Evolutionary conservation across 2,888 invertebrate species (phyloP).

Genomic region (Himalopsyche kuldschensis): DNA sequence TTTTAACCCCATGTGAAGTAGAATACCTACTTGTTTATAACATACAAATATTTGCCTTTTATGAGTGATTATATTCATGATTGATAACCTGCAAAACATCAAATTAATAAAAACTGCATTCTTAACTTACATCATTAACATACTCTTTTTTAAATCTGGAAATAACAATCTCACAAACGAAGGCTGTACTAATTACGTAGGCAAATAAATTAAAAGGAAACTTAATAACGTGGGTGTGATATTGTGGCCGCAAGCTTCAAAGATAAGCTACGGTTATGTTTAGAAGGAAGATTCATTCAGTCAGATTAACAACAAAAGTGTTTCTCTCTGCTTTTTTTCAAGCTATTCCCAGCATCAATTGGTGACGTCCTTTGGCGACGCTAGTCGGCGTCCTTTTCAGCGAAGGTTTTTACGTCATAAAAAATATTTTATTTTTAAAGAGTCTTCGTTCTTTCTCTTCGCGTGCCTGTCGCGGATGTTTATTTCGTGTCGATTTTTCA

Average conservation of each 20-base stretch:
- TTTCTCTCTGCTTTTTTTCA: background rate
- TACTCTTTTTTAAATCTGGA: background rate
- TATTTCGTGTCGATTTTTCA: background rate
- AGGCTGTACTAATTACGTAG: background rate
- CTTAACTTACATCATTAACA: too few species aligned
- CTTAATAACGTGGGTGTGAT: background rate
- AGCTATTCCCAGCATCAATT: background rate
- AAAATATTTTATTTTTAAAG: background rate
- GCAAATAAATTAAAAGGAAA: background rate
- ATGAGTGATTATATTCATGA: too few species aligned
- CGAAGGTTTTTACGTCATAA: background rate
- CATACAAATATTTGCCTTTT: too few species aligned
- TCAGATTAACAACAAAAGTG: background rate
- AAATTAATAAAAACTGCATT: too few species aligned
- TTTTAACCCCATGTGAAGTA: too few species aligned
- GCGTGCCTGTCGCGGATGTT: background rate
- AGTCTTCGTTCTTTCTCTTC: background rate
- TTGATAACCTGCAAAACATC: too few species aligned
- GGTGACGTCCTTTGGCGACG: background rate
- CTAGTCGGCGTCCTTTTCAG: background rate
- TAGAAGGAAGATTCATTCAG: background rate
- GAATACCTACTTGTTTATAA: too few species aligned
- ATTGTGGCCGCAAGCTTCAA: background rate
- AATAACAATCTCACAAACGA: background rate
- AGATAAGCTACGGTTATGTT: background rate